Evolutionary conservation across 2,888 invertebrate genomes (phyloP), one percentile per base, ranked within the genome.

Genomic region (Nyleta sp.): DNA sequence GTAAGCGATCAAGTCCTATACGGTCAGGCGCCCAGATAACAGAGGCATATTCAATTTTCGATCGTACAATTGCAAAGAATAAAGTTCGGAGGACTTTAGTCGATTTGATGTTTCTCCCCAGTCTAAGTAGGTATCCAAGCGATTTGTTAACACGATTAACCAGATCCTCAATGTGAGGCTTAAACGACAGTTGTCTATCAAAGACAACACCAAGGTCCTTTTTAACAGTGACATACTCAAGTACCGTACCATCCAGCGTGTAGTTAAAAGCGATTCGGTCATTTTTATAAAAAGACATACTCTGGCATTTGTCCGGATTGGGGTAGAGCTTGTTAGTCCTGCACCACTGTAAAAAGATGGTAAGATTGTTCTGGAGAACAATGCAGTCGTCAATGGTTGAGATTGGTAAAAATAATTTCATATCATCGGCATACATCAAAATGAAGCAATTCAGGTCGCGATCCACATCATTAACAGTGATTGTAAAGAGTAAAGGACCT

Each of bases 201-300:
- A 59, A 59, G 0, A 59, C 18, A 2, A 59, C 33, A 0, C 46
- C 46, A 3, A 59, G 15, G 18, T 59, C 59, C 18, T 17, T 46
- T 2, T 6, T 33, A 7, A 33, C 1, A 6, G 17, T 1, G 8
- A 59, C 44, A 6, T 17, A 0, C 8, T 44, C 31, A 6, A 59
- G 20, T 5, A 2, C 7, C 1, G 5, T 8, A 13, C 28, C 33
- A 20, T 46, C 11, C 0, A 59, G 18, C 8, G 7, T 1, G 7
- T 59, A 59, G 5, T 44, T 5, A 31, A 18, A 59, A 0, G 3
- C 3, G 2, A 59, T 44, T 7, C 3, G 8, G 7, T n/a, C 13
- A 2, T 31, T n/a, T 13, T 2, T 59, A 18, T 33, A 46, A 13
- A 44, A 59, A n/a, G 44, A 59, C 44, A 59, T 59, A 1, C 31